phyloP scores from a whole-genome alignment of 2,113 vertebrate genomes.

The Halichoeres trimaculatus region DNA sequence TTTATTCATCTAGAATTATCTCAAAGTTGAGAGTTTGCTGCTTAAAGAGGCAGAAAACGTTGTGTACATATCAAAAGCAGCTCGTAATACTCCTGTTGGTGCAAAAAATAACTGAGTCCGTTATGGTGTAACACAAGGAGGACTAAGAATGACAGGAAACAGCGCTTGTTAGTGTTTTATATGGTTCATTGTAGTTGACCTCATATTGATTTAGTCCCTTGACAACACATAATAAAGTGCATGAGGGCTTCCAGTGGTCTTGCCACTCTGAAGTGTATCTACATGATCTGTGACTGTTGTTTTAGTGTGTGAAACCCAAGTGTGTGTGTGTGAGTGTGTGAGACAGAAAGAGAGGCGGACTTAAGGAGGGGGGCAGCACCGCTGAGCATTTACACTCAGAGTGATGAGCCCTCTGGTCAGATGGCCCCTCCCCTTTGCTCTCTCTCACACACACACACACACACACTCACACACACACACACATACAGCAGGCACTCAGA shows the following conservation, averaged over 20 bases:
- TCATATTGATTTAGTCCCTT: conserved; percentile 13
- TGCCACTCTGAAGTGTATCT: conserved; percentile 38
- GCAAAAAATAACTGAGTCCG: too few species aligned
- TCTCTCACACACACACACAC: not conserved
- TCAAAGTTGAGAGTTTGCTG: not conserved
- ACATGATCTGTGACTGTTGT: conserved; percentile 39
- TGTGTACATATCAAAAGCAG: too few species aligned
- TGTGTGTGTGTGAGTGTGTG: conserved; percentile 28
- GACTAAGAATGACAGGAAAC: not conserved
- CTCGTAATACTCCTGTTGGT: not conserved
- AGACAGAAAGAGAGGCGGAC: conserved; percentile 22
- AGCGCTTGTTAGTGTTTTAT: not conserved
- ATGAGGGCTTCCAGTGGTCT: conserved; percentile 19
- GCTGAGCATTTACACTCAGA: conserved; percentile 56
- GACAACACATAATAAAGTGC: conserved; percentile 27
- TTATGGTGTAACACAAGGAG: too few species aligned
- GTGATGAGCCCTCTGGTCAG: conserved; percentile 68
- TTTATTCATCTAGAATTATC: not conserved
- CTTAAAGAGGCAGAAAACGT: not conserved
- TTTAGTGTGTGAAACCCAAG: conserved; percentile 29
- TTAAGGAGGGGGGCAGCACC: conserved; percentile 69
- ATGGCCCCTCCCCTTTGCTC: conserved; percentile 60
- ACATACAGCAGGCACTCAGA: conserved; percentile 31
- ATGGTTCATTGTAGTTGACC: not conserved
- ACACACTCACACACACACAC: conserved; percentile 15